These are phyloP conservation scores for Cyphomyrus plagiostoma DNA, from an alignment of 2,113 vertebrate genomes.

Conservation along the genomic window DNA sequence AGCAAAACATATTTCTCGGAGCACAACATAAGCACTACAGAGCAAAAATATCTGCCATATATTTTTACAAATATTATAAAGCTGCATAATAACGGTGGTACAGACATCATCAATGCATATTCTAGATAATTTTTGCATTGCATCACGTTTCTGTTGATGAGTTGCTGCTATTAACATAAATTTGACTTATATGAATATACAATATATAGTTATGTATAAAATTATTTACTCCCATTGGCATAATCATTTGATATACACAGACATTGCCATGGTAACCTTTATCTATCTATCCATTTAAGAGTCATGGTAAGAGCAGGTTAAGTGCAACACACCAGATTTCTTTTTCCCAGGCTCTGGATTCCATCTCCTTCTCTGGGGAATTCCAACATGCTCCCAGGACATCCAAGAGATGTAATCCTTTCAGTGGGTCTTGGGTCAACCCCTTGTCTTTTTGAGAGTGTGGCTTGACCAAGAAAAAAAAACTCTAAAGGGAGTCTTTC, in stretches of 20 bases:
- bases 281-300: neutral
- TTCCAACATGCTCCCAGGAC: conserved; percentile 1
- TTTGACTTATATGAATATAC: neutral
- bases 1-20: neutral
- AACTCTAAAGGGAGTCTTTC: neutral
- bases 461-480: neutral
- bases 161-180: neutral
- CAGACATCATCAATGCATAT: neutral
- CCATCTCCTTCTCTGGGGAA: neutral
- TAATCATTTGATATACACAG: neutral
- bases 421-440: neutral
- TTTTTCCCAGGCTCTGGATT: neutral
- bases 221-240: neutral
- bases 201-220: neutral
- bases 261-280: neutral
- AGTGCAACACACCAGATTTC: neutral
- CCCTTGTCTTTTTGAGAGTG: neutral
- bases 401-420: neutral
- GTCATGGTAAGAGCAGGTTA: neutral
- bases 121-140: neutral
- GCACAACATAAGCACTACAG: neutral
- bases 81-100: neutral
- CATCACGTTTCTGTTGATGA: neutral
- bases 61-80: neutral
- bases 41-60: neutral